Evolutionary conservation across 2,797 vertebrate genomes (phyloP).

Genomic region (Acrocephalus scirpaceus): DNA sequence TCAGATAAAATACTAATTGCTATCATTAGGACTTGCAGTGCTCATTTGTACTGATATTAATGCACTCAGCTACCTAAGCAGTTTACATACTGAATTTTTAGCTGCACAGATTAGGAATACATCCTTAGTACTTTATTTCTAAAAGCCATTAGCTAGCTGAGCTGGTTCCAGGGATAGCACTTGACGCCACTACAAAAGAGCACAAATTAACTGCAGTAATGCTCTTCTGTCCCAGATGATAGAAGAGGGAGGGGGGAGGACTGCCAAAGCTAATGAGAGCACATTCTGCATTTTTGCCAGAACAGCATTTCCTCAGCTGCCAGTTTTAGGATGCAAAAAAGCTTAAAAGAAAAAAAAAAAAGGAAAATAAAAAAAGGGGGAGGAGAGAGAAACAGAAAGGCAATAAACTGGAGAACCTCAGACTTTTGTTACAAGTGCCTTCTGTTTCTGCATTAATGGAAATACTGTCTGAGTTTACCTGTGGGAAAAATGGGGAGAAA

Average conservation of each 20-base stretch:
- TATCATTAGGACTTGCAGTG: constrained; percentile 8
- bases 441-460: neutral
- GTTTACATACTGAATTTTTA: constrained; percentile 31
- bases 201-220: constrained; percentile 51
- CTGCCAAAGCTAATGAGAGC: neutral
- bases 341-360: neutral
- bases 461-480: neutral
- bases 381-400: neutral
- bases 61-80: constrained; percentile 18
- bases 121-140: constrained; percentile 11
- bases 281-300: constrained; percentile 9
- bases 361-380: no score
- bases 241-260: neutral
- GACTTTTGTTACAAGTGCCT: neutral
- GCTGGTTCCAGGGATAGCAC: constrained; percentile 9
- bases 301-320: neutral
- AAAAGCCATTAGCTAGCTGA: constrained; percentile 44
- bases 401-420: neutral
- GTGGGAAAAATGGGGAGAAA: neutral
- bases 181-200: neutral
- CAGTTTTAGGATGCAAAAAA: neutral
- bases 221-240: constrained; percentile 12
- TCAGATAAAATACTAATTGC: constrained; percentile 42
- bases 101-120: constrained; percentile 9
- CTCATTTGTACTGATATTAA: neutral